These are phyloP conservation scores for Pharmacophagus antenor DNA, from an alignment of 2,888 invertebrate species.

Conservation along the genomic window DNA sequence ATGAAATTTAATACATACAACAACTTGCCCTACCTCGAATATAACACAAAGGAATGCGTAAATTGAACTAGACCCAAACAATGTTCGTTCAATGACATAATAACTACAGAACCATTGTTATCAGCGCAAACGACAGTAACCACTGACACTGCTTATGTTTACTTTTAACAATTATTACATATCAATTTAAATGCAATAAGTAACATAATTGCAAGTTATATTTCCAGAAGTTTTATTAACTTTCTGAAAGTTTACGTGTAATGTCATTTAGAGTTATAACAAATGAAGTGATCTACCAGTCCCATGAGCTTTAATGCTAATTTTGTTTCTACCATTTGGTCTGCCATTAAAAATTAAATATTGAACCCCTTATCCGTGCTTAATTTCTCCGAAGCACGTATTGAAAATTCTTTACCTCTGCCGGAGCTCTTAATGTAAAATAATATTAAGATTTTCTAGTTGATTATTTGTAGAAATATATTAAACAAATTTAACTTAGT, in stretches of 20 bases:
- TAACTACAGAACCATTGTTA: slow-evolving; percentile 3
- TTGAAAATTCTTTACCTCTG: not conserved
- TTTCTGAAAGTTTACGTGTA: no score
- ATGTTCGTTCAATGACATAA: slow-evolving; percentile 16
- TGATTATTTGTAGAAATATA: not conserved
- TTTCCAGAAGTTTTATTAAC: no score
- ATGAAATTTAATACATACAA: not conserved
- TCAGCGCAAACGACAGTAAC: slow-evolving; percentile 10
- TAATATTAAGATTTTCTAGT: not conserved
- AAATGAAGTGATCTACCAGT: no score
- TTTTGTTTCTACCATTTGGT: no score
- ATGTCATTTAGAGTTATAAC: no score
- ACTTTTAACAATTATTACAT: not conserved
- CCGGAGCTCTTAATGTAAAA: not conserved
- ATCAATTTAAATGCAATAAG: not conserved
- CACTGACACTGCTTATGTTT: not conserved
- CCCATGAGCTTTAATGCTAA: no score
- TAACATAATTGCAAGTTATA: not conserved
- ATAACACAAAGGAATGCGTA: slow-evolving; percentile 22
- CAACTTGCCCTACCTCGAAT: not conserved
- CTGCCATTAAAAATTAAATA: no score
- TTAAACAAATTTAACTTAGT: not conserved
- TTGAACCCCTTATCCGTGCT: no score
- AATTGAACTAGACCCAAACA: slow-evolving; percentile 24
- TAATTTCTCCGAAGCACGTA: no score